Evolutionary conservation across 2,113 vertebrate genomes (phyloP).

Genomic region (Oreochromis spilurus): DNA sequence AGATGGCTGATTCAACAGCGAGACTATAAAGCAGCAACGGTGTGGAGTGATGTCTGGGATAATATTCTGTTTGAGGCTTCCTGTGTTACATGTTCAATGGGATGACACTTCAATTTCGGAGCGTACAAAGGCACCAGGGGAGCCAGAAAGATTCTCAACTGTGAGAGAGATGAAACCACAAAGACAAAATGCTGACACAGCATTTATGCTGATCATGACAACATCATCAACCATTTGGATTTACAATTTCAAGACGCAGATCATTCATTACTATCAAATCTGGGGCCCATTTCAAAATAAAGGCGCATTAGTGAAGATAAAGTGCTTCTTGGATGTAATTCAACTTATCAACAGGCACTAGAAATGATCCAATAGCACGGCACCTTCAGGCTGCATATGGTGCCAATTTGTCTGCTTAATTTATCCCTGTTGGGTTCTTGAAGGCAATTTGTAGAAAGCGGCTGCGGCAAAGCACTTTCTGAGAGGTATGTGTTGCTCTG

Average conservation of each 20-base stretch:
- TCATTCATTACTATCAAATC: background rate
- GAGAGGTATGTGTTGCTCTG: background rate
- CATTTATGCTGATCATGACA: background rate
- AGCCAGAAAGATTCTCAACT: background rate
- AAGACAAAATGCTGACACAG: background rate
- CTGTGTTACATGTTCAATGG: background rate
- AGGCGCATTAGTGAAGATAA: background rate
- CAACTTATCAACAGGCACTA: background rate
- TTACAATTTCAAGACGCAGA: background rate
- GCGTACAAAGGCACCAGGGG: background rate
- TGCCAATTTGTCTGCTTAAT: slow-evolving; percentile 28
- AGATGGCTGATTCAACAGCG: background rate
- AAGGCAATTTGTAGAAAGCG: slow-evolving; percentile 10
- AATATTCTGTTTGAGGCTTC: background rate
- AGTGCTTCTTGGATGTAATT: background rate
- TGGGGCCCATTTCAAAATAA: background rate
- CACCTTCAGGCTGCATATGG: background rate
- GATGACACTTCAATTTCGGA: background rate
- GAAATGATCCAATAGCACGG: background rate
- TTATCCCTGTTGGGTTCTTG: background rate
- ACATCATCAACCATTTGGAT: background rate
- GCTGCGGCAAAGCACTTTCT: background rate
- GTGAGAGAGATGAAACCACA: background rate
- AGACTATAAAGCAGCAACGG: background rate
- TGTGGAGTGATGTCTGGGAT: background rate